Evolutionary conservation across 2,797 vertebrate species (phyloP).

Genomic region (Smutsia gigantea): DNA sequence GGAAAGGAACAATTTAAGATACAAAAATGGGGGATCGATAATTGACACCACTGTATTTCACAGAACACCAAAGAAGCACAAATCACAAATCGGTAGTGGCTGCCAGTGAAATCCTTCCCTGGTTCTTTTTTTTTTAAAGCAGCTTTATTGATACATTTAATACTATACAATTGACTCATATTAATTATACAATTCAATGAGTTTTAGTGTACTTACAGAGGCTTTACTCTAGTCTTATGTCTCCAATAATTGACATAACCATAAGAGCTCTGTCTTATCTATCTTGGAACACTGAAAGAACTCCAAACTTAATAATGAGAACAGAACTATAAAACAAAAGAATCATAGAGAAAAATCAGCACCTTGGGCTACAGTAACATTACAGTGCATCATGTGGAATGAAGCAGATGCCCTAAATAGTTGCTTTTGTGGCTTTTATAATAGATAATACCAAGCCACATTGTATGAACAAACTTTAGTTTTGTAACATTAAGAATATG

Average conservation of each 20-base stretch:
- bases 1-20: neutral
- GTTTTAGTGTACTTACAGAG: neutral
- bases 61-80: neutral
- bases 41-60: neutral
- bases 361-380: neutral
- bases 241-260: neutral
- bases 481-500: constrained; percentile 1
- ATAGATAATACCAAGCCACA: constrained; percentile 49
- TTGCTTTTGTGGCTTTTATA: constrained; percentile 44
- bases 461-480: constrained; percentile 19
- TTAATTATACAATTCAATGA: neutral
- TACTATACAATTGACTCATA: neutral
- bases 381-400: neutral
- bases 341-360: constrained; percentile 8
- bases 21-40: neutral
- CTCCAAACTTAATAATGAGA: neutral
- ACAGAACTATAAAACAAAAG: constrained; percentile 47
- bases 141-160: neutral
- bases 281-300: neutral
- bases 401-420: constrained; percentile 10
- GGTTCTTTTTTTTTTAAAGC: neutral
- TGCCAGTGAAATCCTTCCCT: neutral
- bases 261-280: neutral
- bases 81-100: neutral
- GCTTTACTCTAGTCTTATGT: neutral